phyloP scores from a whole-genome alignment of 2,888 invertebrate genomes.

The Chirona hameri region DNA sequence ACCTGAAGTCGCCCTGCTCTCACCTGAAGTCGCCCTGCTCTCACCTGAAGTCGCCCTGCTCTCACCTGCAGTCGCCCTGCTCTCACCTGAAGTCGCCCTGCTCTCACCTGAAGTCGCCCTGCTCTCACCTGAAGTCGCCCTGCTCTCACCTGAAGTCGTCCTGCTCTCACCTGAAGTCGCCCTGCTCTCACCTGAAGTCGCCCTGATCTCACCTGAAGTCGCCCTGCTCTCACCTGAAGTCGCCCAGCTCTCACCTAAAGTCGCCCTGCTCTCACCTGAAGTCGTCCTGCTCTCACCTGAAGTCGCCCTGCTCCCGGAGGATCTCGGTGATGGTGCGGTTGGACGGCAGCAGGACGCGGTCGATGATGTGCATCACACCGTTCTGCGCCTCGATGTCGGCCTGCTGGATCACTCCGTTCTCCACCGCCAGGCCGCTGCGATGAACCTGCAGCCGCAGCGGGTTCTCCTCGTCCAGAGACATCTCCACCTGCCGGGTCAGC shows the following conservation, averaged over 20 bases:
- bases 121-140: too few relatives aligned
- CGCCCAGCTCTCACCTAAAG: neutral
- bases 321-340: constrained; percentile 48
- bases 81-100: too few relatives aligned
- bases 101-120: too few relatives aligned
- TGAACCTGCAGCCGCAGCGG: constrained; percentile 50
- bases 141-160: too few relatives aligned
- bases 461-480: constrained; percentile 48
- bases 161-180: too few relatives aligned
- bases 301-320: constrained; percentile 42
- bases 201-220: neutral
- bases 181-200: too few relatives aligned
- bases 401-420: constrained; percentile 50
- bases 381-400: constrained; percentile 50
- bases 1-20: too few relatives aligned
- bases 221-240: neutral
- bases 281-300: constrained; percentile 32
- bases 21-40: too few relatives aligned
- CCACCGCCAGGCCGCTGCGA: constrained; percentile 50
- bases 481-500: constrained; percentile 43
- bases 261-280: constrained; percentile 29
- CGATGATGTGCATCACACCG: constrained; percentile 52
- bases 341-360: constrained; percentile 50
- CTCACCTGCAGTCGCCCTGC: too few relatives aligned
- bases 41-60: too few relatives aligned